phyloP scores from a whole-genome alignment of 2,888 invertebrate genomes.

The Stenolophus ochropezus region DNA sequence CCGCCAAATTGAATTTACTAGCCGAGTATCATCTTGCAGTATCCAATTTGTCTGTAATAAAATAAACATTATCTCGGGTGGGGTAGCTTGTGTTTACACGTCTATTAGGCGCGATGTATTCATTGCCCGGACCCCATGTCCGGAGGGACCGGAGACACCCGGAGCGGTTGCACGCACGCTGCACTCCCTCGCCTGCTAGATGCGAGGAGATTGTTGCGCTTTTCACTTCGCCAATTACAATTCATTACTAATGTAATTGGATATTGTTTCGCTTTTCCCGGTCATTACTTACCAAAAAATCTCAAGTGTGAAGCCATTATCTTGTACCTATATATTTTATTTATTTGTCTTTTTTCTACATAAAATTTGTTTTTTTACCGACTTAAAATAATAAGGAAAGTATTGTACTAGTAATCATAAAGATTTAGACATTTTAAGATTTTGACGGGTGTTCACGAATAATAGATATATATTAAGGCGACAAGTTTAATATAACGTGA shows the following conservation, averaged over 20 bases:
- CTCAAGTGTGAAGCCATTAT: too few species aligned
- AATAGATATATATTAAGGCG: too few species aligned
- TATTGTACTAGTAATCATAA: too few species aligned
- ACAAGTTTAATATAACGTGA: too few species aligned
- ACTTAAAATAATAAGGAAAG: too few species aligned
- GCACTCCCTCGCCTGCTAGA: neutral
- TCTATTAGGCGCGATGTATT: conserved; percentile 49
- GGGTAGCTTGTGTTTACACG: conserved; percentile 39
- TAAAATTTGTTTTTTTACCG: too few species aligned
- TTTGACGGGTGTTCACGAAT: too few species aligned
- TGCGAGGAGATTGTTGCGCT: neutral
- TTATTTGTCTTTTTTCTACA: too few species aligned
- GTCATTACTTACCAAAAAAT: too few species aligned
- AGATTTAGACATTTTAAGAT: too few species aligned
- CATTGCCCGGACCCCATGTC: conserved; percentile 20
- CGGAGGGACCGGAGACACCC: conserved; percentile 14
- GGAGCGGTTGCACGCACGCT: conserved; percentile 48
- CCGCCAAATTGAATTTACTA: neutral
- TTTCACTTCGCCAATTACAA: neutral
- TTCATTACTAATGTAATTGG: too few species aligned
- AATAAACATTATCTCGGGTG: conserved; percentile 60
- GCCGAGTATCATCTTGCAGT: conserved; percentile 52
- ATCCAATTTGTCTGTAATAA: conserved; percentile 62
- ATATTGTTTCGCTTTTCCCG: neutral
- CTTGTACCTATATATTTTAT: too few species aligned